Percentiles rank a stretch among this genome's conserved stretches.
Conservation (phyloP, 2,797 vertebrate genomes). For the Podarcis siculus region DNA sequence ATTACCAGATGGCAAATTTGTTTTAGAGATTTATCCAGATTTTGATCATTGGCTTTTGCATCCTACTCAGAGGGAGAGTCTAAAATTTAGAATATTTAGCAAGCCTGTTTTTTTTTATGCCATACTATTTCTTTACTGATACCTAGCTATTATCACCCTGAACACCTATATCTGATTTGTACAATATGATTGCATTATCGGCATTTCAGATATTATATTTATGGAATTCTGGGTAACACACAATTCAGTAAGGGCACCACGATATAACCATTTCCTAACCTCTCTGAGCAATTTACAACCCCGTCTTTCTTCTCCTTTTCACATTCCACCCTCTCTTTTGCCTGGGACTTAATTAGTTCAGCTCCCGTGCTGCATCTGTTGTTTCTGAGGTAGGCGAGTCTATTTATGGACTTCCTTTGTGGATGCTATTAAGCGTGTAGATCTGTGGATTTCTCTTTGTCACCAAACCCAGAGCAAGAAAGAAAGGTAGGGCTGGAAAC, state of each 20-base stretch:
- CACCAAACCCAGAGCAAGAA: background rate
- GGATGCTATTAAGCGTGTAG: background rate
- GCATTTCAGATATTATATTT: background rate
- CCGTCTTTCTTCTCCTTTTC: background rate
- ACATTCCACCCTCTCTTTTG: background rate
- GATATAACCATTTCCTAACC: background rate
- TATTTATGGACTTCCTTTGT: background rate
- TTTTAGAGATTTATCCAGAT: constrained; percentile 30
- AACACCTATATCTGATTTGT: constrained; percentile 39
- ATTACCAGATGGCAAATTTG: constrained; percentile 33
- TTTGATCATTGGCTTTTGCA: background rate
- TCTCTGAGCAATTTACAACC: background rate
- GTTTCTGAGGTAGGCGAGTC: background rate
- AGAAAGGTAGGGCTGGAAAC: background rate
- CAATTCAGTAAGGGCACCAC: background rate
- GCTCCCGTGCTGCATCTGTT: background rate
- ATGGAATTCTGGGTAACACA: constrained; percentile 22
- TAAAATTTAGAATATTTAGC: constrained; percentile 49
- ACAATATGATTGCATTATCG: background rate
- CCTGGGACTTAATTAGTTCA: background rate
- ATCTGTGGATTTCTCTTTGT: background rate
- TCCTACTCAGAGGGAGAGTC: background rate
- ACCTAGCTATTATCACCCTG: background rate
- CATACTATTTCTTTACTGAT: constrained; percentile 41
- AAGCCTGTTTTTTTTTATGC: constrained; percentile 44